These are phyloP conservation scores for Aphelinus atriplicis DNA, from an alignment of 1,140 invertebrate species.

Conservation along the genomic window DNA sequence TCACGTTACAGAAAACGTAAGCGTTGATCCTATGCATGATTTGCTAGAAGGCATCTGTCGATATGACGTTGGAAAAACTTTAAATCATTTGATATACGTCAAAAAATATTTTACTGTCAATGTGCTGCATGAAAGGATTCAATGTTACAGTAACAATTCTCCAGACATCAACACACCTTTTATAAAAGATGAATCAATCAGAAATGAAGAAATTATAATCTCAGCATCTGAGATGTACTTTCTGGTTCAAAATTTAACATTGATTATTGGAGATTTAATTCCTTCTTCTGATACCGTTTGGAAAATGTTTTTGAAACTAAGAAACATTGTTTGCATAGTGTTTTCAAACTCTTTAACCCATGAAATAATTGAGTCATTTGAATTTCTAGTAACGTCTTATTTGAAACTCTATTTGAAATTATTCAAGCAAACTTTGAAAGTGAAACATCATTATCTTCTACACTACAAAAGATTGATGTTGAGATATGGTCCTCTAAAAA, in stretches of 20 bases:
- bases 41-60: slow-evolving; percentile 2
- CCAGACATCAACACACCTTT: not conserved
- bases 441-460: slow-evolving; percentile 10
- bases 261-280: slow-evolving; percentile 10
- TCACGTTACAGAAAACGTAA: not conserved
- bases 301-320: not conserved
- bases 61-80: not conserved
- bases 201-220: not conserved
- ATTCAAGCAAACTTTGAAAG: too few species aligned
- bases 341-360: not conserved
- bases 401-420: too few species aligned
- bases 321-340: not conserved
- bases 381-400: not conserved
- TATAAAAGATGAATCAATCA: slow-evolving; percentile 1
- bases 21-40: slow-evolving; percentile 8
- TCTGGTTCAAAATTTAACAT: not conserved
- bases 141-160: not conserved
- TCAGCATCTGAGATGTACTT: slow-evolving; percentile 12
- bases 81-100: not conserved
- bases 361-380: not conserved
- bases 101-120: slow-evolving; percentile 14
- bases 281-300: not conserved
- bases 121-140: slow-evolving; percentile 2
- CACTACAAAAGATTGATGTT: not conserved
- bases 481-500: slow-evolving; percentile 1